Evolutionary conservation across 2,113 vertebrate genomes (phyloP).

Genomic region (Pedionomus torquatus): DNA sequence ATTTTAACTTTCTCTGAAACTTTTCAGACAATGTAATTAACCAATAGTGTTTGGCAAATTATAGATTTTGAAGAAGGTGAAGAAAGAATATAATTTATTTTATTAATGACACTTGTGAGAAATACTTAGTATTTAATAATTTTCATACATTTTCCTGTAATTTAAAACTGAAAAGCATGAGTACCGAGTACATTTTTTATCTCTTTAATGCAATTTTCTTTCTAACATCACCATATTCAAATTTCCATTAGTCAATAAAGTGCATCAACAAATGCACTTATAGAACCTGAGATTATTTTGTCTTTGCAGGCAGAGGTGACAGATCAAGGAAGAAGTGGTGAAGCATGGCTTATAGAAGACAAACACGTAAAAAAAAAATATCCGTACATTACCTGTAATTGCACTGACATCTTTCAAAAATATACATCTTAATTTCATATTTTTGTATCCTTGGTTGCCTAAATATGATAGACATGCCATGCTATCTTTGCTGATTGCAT

Average conservation of each 20-base stretch:
- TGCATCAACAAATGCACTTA: not conserved
- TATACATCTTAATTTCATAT: not conserved
- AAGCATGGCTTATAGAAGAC: not conserved
- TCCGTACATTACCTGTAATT: not conserved
- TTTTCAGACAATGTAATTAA: not conserved
- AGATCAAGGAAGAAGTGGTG: not conserved
- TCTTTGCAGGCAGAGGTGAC: not conserved
- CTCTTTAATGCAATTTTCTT: not conserved
- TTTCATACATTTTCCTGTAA: not conserved
- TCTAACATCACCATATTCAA: not conserved
- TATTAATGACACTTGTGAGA: not conserved
- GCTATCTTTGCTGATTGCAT: not conserved
- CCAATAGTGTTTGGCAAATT: not conserved
- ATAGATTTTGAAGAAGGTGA: not conserved
- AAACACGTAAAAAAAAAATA: not conserved
- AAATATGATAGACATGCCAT: not conserved
- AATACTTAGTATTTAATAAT: not conserved
- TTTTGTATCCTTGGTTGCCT: not conserved
- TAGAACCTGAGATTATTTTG: not conserved
- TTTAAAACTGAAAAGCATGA: not conserved
- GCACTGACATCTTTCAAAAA: not conserved
- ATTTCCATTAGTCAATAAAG: not conserved
- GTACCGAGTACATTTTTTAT: not conserved
- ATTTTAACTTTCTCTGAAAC: not conserved
- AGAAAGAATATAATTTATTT: not conserved